Conservation (phyloP, 2,113 vertebrate genomes). For the Panthera tigris region DNA sequence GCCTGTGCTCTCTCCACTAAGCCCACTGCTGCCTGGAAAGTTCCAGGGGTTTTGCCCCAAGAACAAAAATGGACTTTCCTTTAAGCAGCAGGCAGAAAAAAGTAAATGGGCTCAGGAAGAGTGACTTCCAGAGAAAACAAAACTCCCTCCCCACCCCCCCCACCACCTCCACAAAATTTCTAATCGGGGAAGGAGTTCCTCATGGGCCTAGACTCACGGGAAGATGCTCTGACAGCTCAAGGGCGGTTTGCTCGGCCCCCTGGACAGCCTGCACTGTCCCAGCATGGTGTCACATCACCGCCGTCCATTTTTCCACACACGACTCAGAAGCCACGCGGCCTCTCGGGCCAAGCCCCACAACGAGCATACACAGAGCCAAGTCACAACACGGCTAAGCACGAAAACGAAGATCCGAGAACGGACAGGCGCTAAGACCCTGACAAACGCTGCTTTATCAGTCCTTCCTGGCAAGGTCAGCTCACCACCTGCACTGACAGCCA, state of each 20-base stretch:
- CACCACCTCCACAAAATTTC: not conserved
- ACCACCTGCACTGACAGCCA: not conserved
- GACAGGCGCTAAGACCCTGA: not conserved
- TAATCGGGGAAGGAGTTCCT: not conserved
- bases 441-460: not conserved
- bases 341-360: not conserved
- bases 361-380: too few species aligned
- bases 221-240: not conserved
- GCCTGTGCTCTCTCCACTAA: not conserved
- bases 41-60: not conserved
- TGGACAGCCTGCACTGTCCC: not conserved
- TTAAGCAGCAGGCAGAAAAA: not conserved
- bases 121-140: not conserved
- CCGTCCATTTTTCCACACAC: rapidly evolving
- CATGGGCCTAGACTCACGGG: not conserved
- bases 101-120: not conserved
- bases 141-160: not conserved
- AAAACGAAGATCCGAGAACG: not conserved
- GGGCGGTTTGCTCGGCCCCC: not conserved
- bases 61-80: not conserved
- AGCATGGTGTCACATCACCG: not conserved
- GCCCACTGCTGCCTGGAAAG: not conserved
- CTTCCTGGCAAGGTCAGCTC: not conserved
- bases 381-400: not conserved
- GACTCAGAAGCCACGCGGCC: not conserved